Percentiles rank a stretch among this genome's conserved stretches.
These are phyloP conservation scores for Perizoma flavofasciatum DNA, from an alignment of 2,888 invertebrate species.

Conservation along the genomic window DNA sequence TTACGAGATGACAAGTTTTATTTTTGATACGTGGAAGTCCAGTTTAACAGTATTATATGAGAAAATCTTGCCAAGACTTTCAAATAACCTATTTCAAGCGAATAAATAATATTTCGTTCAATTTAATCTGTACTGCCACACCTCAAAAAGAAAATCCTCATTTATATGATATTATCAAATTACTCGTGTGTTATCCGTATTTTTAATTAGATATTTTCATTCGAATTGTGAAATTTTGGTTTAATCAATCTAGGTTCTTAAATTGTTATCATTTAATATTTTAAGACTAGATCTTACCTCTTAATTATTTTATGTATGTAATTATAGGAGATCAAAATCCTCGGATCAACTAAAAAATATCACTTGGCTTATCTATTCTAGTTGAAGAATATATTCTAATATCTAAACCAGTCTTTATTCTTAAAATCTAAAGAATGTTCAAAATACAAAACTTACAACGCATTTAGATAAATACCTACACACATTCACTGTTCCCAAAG, in stretches of 20 bases:
- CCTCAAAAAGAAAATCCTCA: too few relatives aligned
- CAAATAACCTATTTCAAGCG: too few relatives aligned
- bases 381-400: slow-evolving; percentile 59
- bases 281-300: slow-evolving; percentile 22
- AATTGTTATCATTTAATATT: not conserved
- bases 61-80: too few relatives aligned
- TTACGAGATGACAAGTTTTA: too few relatives aligned
- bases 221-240: not conserved
- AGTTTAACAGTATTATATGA: too few relatives aligned
- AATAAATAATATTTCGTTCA: too few relatives aligned
- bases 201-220: too few relatives aligned
- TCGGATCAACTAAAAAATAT: slow-evolving; percentile 27
- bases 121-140: too few relatives aligned
- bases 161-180: too few relatives aligned
- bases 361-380: slow-evolving; percentile 36
- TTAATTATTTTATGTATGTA: not conserved
- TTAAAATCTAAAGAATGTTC: slow-evolving; percentile 48
- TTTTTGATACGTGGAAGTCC: too few relatives aligned
- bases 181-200: too few relatives aligned
- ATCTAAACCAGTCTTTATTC: slow-evolving; percentile 73
- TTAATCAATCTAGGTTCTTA: not conserved
- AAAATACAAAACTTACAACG: slow-evolving; percentile 34
- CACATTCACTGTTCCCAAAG: slow-evolving; percentile 35
- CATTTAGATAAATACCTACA: slow-evolving; percentile 32
- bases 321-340: slow-evolving; percentile 23